These are phyloP conservation scores for Limonius californicus DNA, from an alignment of 1,140 invertebrate genomes.

Conservation along the genomic window DNA sequence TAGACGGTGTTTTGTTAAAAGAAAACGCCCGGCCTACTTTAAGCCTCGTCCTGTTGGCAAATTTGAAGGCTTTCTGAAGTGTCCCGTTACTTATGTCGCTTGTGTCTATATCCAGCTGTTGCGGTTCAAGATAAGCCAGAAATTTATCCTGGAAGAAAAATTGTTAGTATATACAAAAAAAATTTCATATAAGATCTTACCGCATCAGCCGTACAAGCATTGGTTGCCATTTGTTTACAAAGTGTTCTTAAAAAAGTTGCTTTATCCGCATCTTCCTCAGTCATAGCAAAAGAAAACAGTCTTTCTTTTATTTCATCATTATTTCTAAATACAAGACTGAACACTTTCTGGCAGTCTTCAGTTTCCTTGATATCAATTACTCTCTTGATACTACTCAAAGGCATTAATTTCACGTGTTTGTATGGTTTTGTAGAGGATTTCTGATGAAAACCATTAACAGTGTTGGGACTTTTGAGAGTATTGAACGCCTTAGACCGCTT, in stretches of 20 bases:
- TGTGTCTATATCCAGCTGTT: constrained; percentile 79
- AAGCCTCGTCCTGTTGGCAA: constrained; percentile 75
- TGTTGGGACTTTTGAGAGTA: constrained; percentile 63
- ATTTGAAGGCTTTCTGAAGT: constrained; percentile 81
- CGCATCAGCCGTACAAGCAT: constrained; percentile 76
- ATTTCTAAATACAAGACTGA: constrained; percentile 79
- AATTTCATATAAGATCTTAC: constrained; percentile 52
- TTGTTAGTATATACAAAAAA: no score
- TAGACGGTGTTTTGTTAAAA: constrained; percentile 91
- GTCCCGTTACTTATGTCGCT: constrained; percentile 79
- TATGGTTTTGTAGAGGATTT: constrained; percentile 63
- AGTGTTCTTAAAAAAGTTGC: constrained; percentile 72
- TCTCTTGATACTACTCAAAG: constrained; percentile 80
- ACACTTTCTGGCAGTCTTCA: constrained; percentile 85
- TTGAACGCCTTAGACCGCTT: constrained; percentile 76
- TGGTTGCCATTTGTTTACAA: constrained; percentile 85
- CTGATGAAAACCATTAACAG: constrained; percentile 47
- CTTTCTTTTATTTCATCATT: constrained; percentile 84
- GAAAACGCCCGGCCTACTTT: constrained; percentile 91
- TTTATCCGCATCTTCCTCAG: constrained; percentile 77
- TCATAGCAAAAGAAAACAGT: constrained; percentile 81
- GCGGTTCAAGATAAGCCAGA: constrained; percentile 68
- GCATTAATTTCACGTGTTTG: constrained; percentile 87
- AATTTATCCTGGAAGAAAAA: constrained; percentile 66
- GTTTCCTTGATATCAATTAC: constrained; percentile 87